Base-by-base conservation (phyloP, 2,888 invertebrate genomes). In the Caenorhabditis afra region DNA sequence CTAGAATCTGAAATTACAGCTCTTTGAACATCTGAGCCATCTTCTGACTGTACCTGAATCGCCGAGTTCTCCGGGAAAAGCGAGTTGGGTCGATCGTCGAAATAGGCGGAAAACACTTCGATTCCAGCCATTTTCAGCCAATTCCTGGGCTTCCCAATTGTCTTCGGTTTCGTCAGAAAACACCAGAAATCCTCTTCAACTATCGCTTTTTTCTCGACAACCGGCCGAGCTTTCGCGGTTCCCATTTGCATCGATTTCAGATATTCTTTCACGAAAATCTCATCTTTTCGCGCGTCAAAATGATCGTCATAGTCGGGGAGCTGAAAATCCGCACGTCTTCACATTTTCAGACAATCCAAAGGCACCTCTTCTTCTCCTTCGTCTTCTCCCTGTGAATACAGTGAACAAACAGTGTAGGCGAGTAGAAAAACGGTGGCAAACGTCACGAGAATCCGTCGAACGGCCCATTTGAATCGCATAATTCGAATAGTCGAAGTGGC, bases 81-180 rank as follows among this genome's bases (percentile, higher is more conserved):
- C 1, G 86, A 85, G 57, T 87, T 88, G 3, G 11, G 23, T 41
- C 90, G 58, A 18, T 57, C 52, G 74, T 90, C 90, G 61, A 80
- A 76, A 78, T 88, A 87, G 1, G 90, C 90, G 8, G 86, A 86
- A 71, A 74, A 90, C 0, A 90, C 52, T 47, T 83, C 81, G 39
- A 88, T 79, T 14, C 66, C 70, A 20, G 74, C 70, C 49, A 81
- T 71, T 45, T 64, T 64, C 16, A 75, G 41, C 84, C 86, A 85
- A 37, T 53, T 59, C 58, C 74, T 53, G 1, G 49, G 22, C 12
- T 68, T 49, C 11, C 16, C 18, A 11, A 81, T 45, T 11, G 29
- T 49, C 14, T 52, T 37, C 11, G 83, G 81, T 10, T 3, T 16
- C 2, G 23, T 41, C 20, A 77, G n/a, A 45, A 82, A 85, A 29